Base-by-base conservation (phyloP, 2,797 vertebrate species). In the Propithecus perrieri region DNA sequence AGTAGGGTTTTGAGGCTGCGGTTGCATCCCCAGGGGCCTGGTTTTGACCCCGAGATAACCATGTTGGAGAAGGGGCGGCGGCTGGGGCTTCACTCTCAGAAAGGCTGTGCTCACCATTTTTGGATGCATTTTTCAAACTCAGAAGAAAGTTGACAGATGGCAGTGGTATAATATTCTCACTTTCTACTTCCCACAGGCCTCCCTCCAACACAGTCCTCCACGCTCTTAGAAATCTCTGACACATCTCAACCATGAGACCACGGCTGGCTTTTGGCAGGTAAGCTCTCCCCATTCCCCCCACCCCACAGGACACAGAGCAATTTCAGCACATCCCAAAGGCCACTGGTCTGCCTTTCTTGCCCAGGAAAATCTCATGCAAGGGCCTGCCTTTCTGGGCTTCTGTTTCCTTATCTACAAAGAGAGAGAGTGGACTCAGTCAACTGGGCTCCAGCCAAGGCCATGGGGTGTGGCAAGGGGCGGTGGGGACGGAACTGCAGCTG, bases 111-210 rank as follows among this genome's bases (percentile, higher is more conserved):
- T 92, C 81, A 43, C 80, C 61, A 22, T 55, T 74, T 97, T 55
- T 46, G 38, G 65, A 46, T 91, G 50, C 50, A 50, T 79, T 59
- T 95, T 96, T 95, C 63, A 85, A 78, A 92, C 53, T 90, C 78
- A 61, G 84, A 61, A 41, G 57, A 50, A 95, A 83, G 53, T 43
- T 94, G 92, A 83, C 80, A 95, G 95, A 97, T 92, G 91, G 89
- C 11, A 0, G 26, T 89, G 57, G 53, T 78, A 30, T 96, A 92
- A 95, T 65, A 63, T 83, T 95, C 93, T 97, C 79, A 83, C 86
- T 95, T 93, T 97, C 94, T 94, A 17, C 71, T 89, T 86, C 89
- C 65, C 72, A 81, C 95, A 98, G 97, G 96, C 80, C 84, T 94
- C 75, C 80, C 26, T 97, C 95, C 55, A 91, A 35, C 86, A 87